Conservation (phyloP, 1,140 invertebrate species). For the Spodoptera litura region DNA sequence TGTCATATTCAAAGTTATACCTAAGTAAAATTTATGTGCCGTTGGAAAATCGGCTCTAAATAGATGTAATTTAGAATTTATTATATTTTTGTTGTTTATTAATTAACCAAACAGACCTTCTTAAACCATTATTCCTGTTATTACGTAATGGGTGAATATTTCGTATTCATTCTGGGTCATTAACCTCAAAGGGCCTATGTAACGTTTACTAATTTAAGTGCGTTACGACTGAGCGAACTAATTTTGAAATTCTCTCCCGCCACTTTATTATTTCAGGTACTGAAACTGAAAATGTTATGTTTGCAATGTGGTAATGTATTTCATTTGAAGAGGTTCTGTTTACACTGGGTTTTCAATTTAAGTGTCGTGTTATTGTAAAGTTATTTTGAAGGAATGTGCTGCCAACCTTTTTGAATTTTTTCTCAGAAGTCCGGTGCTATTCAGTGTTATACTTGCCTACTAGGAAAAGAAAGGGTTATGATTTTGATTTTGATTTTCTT, state of each 20-base stretch:
- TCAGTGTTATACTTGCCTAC: too few species aligned
- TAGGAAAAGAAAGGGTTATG: too few species aligned
- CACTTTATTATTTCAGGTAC: conserved; percentile 8
- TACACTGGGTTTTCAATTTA: too few species aligned
- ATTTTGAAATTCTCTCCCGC: neutral
- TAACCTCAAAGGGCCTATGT: neutral
- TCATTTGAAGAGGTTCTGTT: neutral
- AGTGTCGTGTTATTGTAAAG: neutral
- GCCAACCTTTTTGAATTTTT: too few species aligned
- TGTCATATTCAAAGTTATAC: too few species aligned
- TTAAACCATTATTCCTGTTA: neutral
- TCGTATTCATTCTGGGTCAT: neutral
- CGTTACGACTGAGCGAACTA: neutral
- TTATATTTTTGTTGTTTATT: too few species aligned
- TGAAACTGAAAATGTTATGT: neutral
- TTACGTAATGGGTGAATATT: neutral
- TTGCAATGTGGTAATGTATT: neutral
- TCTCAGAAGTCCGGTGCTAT: too few species aligned
- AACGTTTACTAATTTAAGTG: conserved; percentile 29
- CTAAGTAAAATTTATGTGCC: too few species aligned
- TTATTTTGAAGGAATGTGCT: neutral
- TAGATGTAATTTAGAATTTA: too few species aligned
- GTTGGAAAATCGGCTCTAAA: too few species aligned
- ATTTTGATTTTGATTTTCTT: too few species aligned
- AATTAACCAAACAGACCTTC: too few species aligned